These are phyloP conservation scores for Pteropus alecto DNA, from an alignment of 2,113 vertebrate species.

Conservation along the genomic window DNA sequence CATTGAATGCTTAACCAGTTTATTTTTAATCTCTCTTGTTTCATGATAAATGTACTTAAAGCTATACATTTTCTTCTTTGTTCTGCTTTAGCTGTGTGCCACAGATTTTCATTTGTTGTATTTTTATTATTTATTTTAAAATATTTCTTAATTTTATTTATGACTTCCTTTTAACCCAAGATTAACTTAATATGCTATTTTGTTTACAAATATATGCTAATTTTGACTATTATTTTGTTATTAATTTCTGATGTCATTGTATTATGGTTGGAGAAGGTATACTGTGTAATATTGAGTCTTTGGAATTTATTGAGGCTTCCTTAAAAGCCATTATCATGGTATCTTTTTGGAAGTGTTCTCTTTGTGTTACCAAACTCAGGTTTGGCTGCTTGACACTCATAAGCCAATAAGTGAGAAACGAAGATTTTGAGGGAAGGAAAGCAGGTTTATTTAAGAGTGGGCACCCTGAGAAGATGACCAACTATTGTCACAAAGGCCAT, in stretches of 20 bases:
- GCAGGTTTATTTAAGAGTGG: too few relatives aligned
- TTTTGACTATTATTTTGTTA: not conserved
- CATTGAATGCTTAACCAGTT: not conserved
- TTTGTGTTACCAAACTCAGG: too few relatives aligned
- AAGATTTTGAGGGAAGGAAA: too few relatives aligned
- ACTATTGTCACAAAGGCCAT: too few relatives aligned
- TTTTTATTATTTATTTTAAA: not conserved
- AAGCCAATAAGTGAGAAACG: too few relatives aligned
- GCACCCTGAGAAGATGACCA: too few relatives aligned
- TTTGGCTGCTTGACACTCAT: too few relatives aligned
- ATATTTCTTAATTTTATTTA: not conserved
- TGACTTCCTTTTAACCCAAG: not conserved
- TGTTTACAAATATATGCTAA: not conserved
- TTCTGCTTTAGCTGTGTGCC: not conserved
- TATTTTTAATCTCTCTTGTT: not conserved
- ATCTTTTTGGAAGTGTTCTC: not conserved
- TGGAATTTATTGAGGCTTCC: not conserved
- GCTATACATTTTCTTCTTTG: not conserved
- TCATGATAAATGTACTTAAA: not conserved
- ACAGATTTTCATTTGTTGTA: not conserved
- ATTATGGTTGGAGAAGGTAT: not conserved
- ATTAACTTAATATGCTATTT: not conserved
- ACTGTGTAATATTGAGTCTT: not conserved
- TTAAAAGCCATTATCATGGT: not conserved
- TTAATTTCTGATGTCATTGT: not conserved